Evolutionary conservation across 1,140 invertebrate genomes (phyloP).

Genomic region (Lasioglossum albipes): DNA sequence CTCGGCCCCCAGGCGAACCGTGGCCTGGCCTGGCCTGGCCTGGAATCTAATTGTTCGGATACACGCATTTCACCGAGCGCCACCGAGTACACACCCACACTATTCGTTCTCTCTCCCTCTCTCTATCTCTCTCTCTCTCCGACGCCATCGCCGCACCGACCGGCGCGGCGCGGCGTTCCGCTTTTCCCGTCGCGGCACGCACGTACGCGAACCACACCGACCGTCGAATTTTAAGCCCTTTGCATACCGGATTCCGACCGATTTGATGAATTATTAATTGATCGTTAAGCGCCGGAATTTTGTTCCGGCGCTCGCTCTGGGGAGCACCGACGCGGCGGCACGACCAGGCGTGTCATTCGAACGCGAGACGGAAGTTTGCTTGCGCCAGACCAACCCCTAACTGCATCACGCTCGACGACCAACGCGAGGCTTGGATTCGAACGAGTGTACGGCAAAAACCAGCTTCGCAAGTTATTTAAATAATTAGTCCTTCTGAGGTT

Average conservation of each 20-base stretch:
- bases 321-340: neutral
- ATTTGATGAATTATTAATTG: constrained; percentile 35
- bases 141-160: neutral
- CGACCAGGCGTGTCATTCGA: neutral
- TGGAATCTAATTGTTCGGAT: constrained; percentile 73
- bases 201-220: constrained; percentile 1
- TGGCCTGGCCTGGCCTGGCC: constrained; percentile 47
- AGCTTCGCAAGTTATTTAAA: no score
- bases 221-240: constrained; percentile 36
- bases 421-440: no score
- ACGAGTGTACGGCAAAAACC: no score
- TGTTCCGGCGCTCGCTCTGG: neutral
- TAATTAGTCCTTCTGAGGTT: no score
- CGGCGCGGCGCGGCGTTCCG: neutral
- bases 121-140: neutral
- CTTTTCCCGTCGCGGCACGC: constrained; percentile 25
- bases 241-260: neutral
- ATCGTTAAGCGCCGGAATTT: constrained; percentile 17
- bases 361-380: neutral
- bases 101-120: no score
- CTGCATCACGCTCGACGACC: no score
- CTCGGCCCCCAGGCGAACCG: constrained; percentile 10
- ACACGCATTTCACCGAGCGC: constrained; percentile 69
- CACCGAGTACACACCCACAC: neutral
- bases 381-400: no score